Evolutionary conservation across 1,140 invertebrate genomes (phyloP).

Genomic region (Drosophila teissieri): DNA sequence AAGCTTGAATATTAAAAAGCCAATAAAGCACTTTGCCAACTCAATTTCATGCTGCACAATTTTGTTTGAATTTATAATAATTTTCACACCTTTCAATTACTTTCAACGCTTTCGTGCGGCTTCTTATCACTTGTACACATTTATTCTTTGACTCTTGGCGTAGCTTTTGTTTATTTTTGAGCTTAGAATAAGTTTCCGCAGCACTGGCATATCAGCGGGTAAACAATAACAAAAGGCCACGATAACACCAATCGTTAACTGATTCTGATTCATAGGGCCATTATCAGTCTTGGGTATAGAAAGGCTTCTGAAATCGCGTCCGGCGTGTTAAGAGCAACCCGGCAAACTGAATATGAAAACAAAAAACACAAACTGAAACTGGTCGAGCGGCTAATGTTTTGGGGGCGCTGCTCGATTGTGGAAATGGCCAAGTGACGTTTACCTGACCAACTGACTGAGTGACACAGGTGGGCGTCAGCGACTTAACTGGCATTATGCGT

Average conservation of each 20-base stretch:
- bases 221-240: constrained; percentile 4
- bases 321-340: constrained; percentile 65
- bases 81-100: constrained; percentile 2
- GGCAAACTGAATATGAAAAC: constrained; percentile 59
- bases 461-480: constrained; percentile 67
- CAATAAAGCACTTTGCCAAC: neutral
- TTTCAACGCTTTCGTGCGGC: constrained; percentile 4
- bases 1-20: too few species aligned
- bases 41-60: neutral
- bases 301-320: constrained; percentile 54
- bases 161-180: constrained; percentile 23
- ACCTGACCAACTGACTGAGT: constrained; percentile 57
- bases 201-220: constrained; percentile 19
- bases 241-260: constrained; percentile 30
- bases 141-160: constrained; percentile 10
- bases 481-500: constrained; percentile 75
- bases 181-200: constrained; percentile 5
- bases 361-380: constrained; percentile 17
- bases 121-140: constrained; percentile 10
- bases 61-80: neutral
- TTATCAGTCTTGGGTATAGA: constrained; percentile 44
- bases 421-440: constrained; percentile 54
- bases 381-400: constrained; percentile 41
- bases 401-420: constrained; percentile 40
- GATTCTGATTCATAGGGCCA: constrained; percentile 45